These are phyloP conservation scores for Caiman crocodilus DNA, from an alignment of 2,797 vertebrate genomes.

Conservation along the genomic window DNA sequence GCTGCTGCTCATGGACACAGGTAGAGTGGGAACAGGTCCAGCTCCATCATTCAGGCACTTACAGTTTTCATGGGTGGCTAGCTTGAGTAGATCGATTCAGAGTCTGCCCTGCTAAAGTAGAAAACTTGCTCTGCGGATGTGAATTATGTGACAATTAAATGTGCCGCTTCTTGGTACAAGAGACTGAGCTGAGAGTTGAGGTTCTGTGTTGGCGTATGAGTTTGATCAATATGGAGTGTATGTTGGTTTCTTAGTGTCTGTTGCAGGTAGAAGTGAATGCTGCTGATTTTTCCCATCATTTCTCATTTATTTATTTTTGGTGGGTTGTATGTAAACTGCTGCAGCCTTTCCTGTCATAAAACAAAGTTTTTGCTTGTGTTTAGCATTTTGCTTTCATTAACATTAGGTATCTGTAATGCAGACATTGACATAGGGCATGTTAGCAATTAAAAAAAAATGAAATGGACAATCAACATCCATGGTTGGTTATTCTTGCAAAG, in stretches of 20 bases:
- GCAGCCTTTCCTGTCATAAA: conserved; percentile 17
- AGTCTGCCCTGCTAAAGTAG: conserved; percentile 6
- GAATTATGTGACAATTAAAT: conserved; percentile 4
- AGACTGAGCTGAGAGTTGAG: conserved; percentile 17
- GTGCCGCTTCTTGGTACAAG: not conserved
- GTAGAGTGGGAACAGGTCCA: conserved; percentile 82
- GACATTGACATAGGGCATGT: not conserved
- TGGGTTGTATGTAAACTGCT: conserved; percentile 20
- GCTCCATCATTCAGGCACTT: conserved; percentile 31
- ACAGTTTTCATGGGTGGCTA: conserved; percentile 18
- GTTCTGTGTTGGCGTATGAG: conserved; percentile 55
- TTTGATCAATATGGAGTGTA: conserved; percentile 42
- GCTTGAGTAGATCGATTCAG: conserved; percentile 44
- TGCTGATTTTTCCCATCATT: conserved; percentile 42
- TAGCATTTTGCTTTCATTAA: conserved; percentile 22
- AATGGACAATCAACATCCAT: conserved; percentile 57
- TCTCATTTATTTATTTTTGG: not conserved
- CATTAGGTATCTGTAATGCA: conserved; percentile 30
- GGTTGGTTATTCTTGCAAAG: not conserved
- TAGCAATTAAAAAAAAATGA: not conserved
- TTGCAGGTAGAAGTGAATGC: conserved; percentile 36
- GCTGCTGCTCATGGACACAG: conserved; percentile 98
- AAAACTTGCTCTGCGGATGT: not conserved
- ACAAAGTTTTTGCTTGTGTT: conserved; percentile 41
- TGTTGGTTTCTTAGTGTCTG: conserved; percentile 43